Evolutionary conservation across 2,113 vertebrate genomes (phyloP), one percentile per base, ranked within the genome.

Genomic region (Phasianus colchicus): DNA sequence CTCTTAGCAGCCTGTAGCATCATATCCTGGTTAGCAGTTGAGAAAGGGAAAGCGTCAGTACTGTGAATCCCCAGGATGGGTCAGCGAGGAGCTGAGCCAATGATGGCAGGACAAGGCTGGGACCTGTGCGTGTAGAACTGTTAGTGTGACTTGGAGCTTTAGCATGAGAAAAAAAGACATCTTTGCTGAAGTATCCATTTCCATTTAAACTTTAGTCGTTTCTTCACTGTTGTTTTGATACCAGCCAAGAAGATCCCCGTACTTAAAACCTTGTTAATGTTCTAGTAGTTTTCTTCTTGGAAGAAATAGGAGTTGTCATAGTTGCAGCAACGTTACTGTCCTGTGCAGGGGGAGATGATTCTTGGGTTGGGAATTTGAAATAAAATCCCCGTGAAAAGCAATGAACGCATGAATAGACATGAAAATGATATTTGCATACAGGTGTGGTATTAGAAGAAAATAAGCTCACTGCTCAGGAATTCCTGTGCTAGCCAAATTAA

Each of bases 371-470:
- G 64, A 90, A 82, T 78, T 82, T 50, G 6, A 65, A 63, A 76
- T n/a, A 61, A 86, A 80, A 75, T 69, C n/a, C 58, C 38, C 58
- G 29, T 48, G 66, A 92, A 85, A 64, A 10, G 52, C 25, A 77
- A 29, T 32, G 48, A 95, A 73, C 10, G 42, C 89, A 73, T 89
- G 89, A 94, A 93, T 71, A 69, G 83, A 88, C 90, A 75, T 70
- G 92, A 87, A 65, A 74, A n/a, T 34, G 27, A 22, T 67, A 91
- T 96, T 94, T 96, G 89, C 92, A 91, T 94, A 88, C 92, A 95
- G 95, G 89, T 96, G 93, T 93, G 76, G 36, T 63, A 75, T 80
- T 93, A 61, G 92, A 90, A 92, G 83, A 77, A 75, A 95, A 57
- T 78, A 70, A 93, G 42, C 86, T 95, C 90, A 88, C 58, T 52